These are phyloP conservation scores for Sebastolobus alascanus DNA, from an alignment of 2,797 vertebrate species.

Conservation along the genomic window DNA sequence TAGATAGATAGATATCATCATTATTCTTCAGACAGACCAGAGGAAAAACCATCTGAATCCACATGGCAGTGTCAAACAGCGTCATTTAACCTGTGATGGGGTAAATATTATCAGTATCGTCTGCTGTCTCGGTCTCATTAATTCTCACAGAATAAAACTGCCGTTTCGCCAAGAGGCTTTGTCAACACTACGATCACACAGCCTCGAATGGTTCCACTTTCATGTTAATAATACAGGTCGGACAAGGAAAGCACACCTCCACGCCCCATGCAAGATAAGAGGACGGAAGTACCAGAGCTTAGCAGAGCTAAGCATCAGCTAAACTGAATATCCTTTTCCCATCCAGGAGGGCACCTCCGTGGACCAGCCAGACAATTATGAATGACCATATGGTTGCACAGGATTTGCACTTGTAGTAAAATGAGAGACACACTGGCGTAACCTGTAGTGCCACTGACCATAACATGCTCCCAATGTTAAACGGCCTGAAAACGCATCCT, in stretches of 20 bases:
- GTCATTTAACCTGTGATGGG: background rate
- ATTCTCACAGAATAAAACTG: background rate
- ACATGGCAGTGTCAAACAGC: background rate
- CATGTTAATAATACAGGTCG: constrained; percentile 28
- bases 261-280: constrained; percentile 53
- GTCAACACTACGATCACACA: constrained; percentile 38
- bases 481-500: constrained; percentile 8
- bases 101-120: background rate
- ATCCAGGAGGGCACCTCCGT: constrained; percentile 13
- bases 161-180: constrained; percentile 43
- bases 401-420: background rate
- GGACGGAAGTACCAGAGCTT: constrained; percentile 75
- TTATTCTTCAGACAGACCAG: background rate
- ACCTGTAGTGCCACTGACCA: background rate
- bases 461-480: background rate
- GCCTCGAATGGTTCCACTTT: constrained; percentile 16
- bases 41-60: background rate
- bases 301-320: constrained; percentile 75
- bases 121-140: background rate
- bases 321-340: constrained; percentile 51
- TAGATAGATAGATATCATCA: background rate
- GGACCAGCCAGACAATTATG: constrained; percentile 25
- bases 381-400: constrained; percentile 45
- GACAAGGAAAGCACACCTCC: constrained; percentile 24
- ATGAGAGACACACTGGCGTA: background rate